phyloP scores from a whole-genome alignment of 2,113 vertebrate species.

The Mandrillus leucophaeus region DNA sequence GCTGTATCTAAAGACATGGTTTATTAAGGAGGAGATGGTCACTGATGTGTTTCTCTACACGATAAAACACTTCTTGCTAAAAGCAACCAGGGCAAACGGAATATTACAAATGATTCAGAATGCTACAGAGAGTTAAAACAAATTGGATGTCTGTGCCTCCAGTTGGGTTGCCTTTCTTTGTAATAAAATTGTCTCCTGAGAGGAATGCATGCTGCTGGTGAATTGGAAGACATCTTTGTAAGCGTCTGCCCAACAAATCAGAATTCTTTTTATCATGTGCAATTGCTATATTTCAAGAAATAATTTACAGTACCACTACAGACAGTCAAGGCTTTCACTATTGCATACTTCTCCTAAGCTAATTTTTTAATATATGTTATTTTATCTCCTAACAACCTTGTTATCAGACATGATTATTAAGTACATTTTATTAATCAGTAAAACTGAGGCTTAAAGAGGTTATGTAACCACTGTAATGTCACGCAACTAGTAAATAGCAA shows the following conservation, averaged over 20 bases:
- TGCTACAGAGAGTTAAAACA: constrained; percentile 33
- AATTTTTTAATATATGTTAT: background rate
- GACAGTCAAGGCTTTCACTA: background rate
- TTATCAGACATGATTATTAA: background rate
- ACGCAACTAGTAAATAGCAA: background rate
- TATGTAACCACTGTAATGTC: background rate
- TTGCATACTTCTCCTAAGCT: background rate
- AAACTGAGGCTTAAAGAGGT: background rate
- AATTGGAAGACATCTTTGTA: background rate
- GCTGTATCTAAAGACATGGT: constrained; percentile 40
- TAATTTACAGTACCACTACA: background rate
- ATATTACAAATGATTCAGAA: constrained; percentile 33
- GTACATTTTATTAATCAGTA: background rate
- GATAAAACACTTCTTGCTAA: constrained; percentile 45
- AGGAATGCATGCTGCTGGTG: background rate
- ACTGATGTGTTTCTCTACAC: constrained; percentile 12
- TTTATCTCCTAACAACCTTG: background rate
- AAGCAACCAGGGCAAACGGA: constrained; percentile 21
- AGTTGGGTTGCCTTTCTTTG: background rate
- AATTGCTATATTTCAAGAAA: constrained; percentile 10
- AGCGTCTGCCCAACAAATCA: background rate
- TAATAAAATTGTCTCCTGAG: constrained; percentile 42
- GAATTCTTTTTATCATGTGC: background rate
- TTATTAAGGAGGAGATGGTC: constrained; percentile 50
- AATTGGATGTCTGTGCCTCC: background rate